phyloP scores from a whole-genome alignment of 2,113 vertebrate genomes.

The Phoenicopterus ruber region DNA sequence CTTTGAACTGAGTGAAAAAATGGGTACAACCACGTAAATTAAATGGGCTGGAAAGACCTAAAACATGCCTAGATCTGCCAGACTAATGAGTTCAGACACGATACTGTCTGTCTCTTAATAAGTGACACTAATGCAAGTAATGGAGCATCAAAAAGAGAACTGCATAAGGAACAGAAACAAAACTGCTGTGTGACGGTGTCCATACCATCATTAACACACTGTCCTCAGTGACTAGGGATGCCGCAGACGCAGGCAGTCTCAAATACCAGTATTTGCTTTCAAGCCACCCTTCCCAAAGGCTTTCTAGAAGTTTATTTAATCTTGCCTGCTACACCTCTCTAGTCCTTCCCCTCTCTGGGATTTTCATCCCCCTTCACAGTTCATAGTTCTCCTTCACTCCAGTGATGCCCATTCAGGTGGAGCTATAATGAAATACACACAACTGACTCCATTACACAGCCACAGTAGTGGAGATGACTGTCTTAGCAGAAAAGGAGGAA shows the following conservation, averaged over 20 bases:
- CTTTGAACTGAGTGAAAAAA: background rate
- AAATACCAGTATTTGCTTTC: background rate
- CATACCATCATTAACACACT: background rate
- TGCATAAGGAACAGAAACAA: background rate
- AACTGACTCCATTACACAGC: background rate
- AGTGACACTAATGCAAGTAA: background rate
- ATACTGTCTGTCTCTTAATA: background rate
- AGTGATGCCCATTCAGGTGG: background rate
- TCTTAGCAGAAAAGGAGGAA: background rate
- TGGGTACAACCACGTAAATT: too few relatives aligned
- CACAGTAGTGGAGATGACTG: background rate
- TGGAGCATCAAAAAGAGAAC: background rate
- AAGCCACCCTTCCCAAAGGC: background rate
- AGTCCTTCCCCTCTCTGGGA: background rate
- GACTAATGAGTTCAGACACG: background rate
- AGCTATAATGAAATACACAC: background rate
- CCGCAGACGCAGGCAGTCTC: background rate
- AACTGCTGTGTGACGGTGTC: background rate
- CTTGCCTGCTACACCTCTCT: background rate
- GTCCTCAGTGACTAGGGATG: background rate
- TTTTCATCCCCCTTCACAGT: background rate
- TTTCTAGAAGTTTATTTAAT: background rate
- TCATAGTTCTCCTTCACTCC: background rate
- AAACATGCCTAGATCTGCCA: background rate
- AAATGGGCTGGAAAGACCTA: background rate